Evolutionary conservation across 2,888 invertebrate genomes (phyloP), one percentile per base, ranked within the genome.

Genomic region (Hyposoter didymator): DNA sequence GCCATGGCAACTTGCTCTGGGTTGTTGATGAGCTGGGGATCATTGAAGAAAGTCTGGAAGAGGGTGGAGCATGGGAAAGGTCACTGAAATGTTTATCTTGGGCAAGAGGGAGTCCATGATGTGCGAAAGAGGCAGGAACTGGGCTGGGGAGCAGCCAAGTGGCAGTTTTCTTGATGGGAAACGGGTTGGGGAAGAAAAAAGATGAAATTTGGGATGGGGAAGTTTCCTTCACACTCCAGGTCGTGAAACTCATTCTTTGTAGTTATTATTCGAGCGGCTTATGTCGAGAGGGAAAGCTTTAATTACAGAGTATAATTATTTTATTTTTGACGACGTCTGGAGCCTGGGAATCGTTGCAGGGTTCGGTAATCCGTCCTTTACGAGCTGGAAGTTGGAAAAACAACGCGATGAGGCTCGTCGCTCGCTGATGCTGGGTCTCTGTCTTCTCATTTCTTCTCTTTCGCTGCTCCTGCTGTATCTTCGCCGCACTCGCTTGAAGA

Each of bases 341-440:
- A 55, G 22, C 67, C 28, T 22, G 67, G 52, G 52, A 22, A 62
- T 45, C 43, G 43, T 66, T 19, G 52, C 52, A 67, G 32, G 35
- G 67, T 67, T 78, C 52, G n/a, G 52, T 78, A 78, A 78, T 67
- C 78, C 67, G 3, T 52, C 66, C 78, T 78, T 78, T 39, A 67
- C 78, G 67, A 55, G 64, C n/a, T 45, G 43, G 59, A 78, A 69
- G 78, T 70, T 69, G 78, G 47, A 70, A 78, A 78, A 55, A 78
- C 78, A 78, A 70, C 78, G 28, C 22, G 59, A n/a, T n/a, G n/a
- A 74, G 55, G 19, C 55, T 52, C 19, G 19, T 72, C 49, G 8
- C 32, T 72, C 35, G n/a, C n/a, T n/a, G n/a, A n/a, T n/a, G n/a
- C n/a, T 52, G 6, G 19, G 10, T 72, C 32, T 72, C 49, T n/a